A percentile compares a stretch with the other conserved stretches of the same genome.
Evolutionary conservation across 1,140 invertebrate species (phyloP).

Genomic region (Neodiprion pinetum): DNA sequence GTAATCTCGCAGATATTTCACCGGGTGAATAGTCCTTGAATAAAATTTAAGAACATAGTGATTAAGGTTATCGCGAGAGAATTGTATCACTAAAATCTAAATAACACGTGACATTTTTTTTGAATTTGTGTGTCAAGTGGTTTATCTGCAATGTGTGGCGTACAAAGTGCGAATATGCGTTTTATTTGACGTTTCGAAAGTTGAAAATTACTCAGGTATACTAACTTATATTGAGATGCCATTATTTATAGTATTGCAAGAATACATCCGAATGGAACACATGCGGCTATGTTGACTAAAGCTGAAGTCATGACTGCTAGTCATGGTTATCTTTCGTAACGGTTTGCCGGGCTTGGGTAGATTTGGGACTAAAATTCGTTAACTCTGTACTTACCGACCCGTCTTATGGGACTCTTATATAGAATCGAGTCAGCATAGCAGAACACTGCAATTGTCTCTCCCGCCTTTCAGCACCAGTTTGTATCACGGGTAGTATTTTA

Average conservation of each 20-base stretch:
- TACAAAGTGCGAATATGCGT: not conserved
- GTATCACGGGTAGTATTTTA: too few relatives aligned
- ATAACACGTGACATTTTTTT: not conserved
- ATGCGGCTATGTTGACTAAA: not conserved
- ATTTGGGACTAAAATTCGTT: not conserved
- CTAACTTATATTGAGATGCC: constrained; percentile 38
- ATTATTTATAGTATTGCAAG: constrained; percentile 17
- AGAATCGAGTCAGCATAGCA: too few relatives aligned
- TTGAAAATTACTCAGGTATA: not conserved
- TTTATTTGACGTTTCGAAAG: not conserved
- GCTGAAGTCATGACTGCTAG: not conserved
- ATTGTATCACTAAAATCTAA: not conserved
- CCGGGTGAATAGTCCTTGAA: constrained; percentile 69
- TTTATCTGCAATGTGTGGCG: too few relatives aligned
- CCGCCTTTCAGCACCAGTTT: too few relatives aligned
- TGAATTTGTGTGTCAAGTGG: too few relatives aligned
- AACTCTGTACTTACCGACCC: not conserved
- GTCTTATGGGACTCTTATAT: too few relatives aligned
- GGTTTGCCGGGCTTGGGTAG: not conserved
- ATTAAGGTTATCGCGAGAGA: constrained; percentile 2
- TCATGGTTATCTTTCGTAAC: not conserved
- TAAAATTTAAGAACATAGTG: constrained; percentile 17
- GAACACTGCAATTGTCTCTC: too few relatives aligned
- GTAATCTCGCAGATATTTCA: constrained; percentile 70
- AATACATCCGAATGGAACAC: not conserved